Conservation (phyloP, 1,140 invertebrate genomes). For the Bombus fervidus region DNA sequence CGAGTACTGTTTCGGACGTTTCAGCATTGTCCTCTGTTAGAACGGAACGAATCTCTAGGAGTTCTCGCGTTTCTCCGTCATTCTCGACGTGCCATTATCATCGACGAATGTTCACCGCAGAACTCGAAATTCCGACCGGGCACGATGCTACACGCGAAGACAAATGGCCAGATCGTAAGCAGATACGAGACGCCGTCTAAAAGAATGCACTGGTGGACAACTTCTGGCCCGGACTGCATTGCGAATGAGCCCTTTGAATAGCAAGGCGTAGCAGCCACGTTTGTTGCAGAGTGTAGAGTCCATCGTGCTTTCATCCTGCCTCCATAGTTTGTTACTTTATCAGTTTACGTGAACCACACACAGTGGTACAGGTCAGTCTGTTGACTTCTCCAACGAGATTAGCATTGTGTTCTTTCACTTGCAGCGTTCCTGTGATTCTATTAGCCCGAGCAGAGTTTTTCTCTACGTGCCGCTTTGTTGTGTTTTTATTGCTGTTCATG, state of each 20-base stretch:
- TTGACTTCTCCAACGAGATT: slow-evolving; percentile 12
- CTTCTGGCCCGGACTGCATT: slow-evolving; percentile 29
- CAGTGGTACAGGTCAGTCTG: not conserved
- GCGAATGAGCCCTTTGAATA: not conserved
- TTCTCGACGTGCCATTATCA: slow-evolving; percentile 57
- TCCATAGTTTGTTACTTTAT: not conserved
- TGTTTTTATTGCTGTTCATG: not conserved
- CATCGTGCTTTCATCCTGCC: not conserved
- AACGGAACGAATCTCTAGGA: slow-evolving; percentile 23
- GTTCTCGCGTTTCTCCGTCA: slow-evolving; percentile 29
- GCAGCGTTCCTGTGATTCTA: not conserved
- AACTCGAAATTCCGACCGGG: slow-evolving; percentile 57
- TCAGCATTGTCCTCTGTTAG: slow-evolving; percentile 38
- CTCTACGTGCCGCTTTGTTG: not conserved
- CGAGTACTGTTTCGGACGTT: not conserved
- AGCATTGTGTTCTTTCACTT: slow-evolving; percentile 4
- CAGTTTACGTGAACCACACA: not conserved
- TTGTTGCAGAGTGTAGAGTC: not conserved
- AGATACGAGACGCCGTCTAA: slow-evolving; percentile 37
- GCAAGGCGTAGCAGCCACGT: not conserved
- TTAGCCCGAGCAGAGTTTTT: not conserved
- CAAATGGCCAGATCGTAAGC: slow-evolving; percentile 50
- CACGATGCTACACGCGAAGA: slow-evolving; percentile 31
- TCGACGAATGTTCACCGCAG: slow-evolving; percentile 32
- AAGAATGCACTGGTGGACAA: slow-evolving; percentile 29